These are phyloP conservation scores for Drosophila sp. DNA, from an alignment of 1,140 invertebrate genomes.

Conservation along the genomic window DNA sequence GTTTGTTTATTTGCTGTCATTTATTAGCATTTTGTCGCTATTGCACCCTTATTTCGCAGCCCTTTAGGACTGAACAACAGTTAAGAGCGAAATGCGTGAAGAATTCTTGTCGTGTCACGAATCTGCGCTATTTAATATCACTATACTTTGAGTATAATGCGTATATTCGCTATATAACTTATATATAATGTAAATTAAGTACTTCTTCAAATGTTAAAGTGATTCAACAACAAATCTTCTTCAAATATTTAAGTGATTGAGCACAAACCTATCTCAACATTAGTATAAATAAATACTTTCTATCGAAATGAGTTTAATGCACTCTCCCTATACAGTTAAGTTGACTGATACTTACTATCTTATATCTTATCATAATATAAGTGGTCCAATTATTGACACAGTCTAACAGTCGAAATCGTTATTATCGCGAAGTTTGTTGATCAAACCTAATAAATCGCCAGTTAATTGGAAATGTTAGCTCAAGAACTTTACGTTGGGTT, in stretches of 20 bases:
- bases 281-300: neutral
- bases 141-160: neutral
- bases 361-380: slow-evolving; percentile 25
- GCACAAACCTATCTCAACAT: too few species aligned
- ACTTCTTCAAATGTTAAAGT: too few species aligned
- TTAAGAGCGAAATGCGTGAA: neutral
- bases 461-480: slow-evolving; percentile 4
- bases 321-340: neutral
- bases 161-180: too few species aligned
- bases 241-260: too few species aligned
- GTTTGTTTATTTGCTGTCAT: slow-evolving; percentile 32
- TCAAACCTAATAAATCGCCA: neutral
- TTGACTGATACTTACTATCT: neutral
- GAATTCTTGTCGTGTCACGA: neutral
- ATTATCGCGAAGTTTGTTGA: neutral
- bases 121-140: neutral
- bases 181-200: too few species aligned
- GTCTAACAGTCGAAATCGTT: neutral
- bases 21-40: slow-evolving; percentile 28
- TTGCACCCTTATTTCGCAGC: neutral
- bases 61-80: neutral
- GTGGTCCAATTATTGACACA: slow-evolving; percentile 5
- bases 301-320: neutral
- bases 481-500: neutral
- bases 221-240: too few species aligned